These are phyloP conservation scores for Heliconius hermathena DNA, from an alignment of 1,140 invertebrate genomes.

Conservation along the genomic window DNA sequence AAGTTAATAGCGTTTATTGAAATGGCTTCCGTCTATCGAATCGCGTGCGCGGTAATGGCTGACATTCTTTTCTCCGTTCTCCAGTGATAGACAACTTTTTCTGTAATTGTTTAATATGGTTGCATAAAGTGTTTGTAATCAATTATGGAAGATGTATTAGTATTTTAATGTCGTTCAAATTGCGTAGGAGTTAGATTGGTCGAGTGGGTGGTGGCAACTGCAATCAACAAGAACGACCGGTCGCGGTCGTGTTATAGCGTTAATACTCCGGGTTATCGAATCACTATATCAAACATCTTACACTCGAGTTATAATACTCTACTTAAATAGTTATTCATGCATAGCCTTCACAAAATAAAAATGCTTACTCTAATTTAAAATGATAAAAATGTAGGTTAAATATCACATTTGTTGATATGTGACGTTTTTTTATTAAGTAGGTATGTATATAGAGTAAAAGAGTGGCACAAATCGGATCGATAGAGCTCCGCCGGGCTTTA, in stretches of 20 bases:
- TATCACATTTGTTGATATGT: neutral
- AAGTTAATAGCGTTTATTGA: conserved; percentile 71
- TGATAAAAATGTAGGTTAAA: neutral
- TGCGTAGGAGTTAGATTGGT: conserved; percentile 61
- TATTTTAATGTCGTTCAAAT: conserved; percentile 40
- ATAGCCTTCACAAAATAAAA: neutral
- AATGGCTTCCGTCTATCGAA: conserved; percentile 80
- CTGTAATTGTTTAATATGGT: conserved; percentile 40
- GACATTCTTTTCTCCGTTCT: conserved; percentile 71
- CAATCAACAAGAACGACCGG: conserved; percentile 61
- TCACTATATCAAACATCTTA: conserved; percentile 38
- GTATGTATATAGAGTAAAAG: neutral
- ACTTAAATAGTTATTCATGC: neutral
- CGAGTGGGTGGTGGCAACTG: conserved; percentile 66
- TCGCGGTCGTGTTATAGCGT: conserved; percentile 50
- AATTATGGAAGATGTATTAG: conserved; percentile 33
- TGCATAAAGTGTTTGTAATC: conserved; percentile 32
- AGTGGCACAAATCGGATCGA: conserved; percentile 17
- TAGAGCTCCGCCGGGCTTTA: conserved; percentile 58
- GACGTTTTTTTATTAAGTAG: neutral
- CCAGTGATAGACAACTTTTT: conserved; percentile 42
- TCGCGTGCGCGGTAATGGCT: conserved; percentile 80
- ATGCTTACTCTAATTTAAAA: neutral
- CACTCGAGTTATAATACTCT: neutral
- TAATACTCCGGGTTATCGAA: conserved; percentile 41